Conservation (phyloP, 2,113 vertebrate genomes). For the Holacanthus passer region DNA sequence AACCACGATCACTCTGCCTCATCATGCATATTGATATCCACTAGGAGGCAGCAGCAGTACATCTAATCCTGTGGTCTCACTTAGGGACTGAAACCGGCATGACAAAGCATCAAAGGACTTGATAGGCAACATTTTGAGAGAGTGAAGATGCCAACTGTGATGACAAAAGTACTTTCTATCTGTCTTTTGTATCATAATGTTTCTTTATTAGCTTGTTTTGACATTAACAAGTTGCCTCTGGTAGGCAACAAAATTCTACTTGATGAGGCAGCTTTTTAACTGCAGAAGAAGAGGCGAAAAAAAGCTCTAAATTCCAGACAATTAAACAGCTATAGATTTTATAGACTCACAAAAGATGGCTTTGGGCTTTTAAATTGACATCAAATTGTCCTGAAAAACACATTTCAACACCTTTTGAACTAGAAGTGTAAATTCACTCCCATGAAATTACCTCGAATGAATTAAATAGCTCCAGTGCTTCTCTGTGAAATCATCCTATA, state of each 20-base stretch:
- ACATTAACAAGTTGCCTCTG: neutral
- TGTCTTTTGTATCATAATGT: neutral
- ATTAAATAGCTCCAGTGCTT: neutral
- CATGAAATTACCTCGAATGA: neutral
- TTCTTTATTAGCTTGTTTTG: neutral
- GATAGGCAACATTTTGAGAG: neutral
- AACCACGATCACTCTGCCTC: neutral
- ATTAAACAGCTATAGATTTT: neutral
- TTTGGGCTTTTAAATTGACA: conserved; percentile 25
- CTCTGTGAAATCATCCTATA: neutral
- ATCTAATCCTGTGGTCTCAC: conserved; percentile 28
- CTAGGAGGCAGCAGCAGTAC: conserved; percentile 74
- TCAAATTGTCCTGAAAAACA: neutral
- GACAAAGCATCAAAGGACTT: conserved; percentile 16
- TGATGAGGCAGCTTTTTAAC: neutral
- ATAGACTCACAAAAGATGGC: neutral
- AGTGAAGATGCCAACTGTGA: neutral
- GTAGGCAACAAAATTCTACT: neutral
- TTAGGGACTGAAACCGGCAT: conserved; percentile 5
- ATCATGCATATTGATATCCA: conserved; percentile 30
- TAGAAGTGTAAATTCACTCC: neutral
- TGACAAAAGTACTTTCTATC: neutral
- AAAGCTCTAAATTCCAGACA: neutral
- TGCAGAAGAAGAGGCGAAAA: neutral
- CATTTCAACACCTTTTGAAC: neutral